Evolutionary conservation across 2,113 vertebrate species (phyloP).

Genomic region (Jacana jacana): DNA sequence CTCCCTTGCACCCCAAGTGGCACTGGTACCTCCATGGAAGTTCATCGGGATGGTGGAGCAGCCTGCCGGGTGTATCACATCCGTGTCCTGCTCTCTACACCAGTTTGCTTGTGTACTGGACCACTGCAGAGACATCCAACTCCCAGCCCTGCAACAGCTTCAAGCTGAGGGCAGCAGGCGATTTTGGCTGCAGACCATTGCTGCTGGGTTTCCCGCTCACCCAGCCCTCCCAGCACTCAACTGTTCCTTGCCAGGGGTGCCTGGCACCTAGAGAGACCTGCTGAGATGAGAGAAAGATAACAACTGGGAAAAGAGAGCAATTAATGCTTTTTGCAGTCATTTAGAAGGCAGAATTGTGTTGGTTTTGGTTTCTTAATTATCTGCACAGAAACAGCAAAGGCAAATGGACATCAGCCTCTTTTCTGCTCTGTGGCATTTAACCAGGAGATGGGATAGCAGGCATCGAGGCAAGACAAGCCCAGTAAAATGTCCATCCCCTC

Average conservation of each 20-base stretch:
- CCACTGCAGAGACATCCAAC: neutral
- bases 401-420: neutral
- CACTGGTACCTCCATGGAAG: neutral
- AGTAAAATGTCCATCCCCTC: accelerated
- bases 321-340: neutral
- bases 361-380: neutral
- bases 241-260: neutral
- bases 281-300: neutral
- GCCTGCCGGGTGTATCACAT: accelerated
- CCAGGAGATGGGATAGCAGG: neutral
- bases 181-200: neutral
- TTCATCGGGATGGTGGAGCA: neutral
- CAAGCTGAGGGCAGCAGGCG: accelerated
- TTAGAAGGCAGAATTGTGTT: neutral
- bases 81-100: accelerated
- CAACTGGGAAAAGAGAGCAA: neutral
- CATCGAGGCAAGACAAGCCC: neutral
- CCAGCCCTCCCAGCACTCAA: neutral
- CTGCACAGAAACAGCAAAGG: neutral
- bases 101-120: accelerated
- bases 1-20: neutral
- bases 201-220: accelerated
- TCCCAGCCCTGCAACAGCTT: neutral
- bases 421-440: neutral
- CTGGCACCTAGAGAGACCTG: neutral